Conservation (phyloP, 2,113 vertebrate genomes). For the Lonchura striata region DNA sequence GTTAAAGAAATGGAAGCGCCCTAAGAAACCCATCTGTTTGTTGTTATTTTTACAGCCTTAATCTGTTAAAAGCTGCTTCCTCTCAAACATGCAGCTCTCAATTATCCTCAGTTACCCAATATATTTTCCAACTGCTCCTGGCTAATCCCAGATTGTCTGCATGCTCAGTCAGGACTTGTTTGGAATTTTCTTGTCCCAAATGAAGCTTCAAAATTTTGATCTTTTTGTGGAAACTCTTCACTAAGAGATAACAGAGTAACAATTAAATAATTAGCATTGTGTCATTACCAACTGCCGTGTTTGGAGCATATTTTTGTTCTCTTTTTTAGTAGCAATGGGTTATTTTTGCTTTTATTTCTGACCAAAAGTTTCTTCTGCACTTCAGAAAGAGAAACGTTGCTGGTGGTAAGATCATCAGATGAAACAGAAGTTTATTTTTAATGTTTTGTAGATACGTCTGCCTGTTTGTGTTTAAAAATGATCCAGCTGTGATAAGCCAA, state of each 20-base stretch:
- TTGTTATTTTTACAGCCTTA: conserved; percentile 31
- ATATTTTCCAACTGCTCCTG: conserved; percentile 64
- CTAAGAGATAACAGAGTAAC: background rate
- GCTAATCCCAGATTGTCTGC: conserved; percentile 55
- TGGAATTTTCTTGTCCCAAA: conserved; percentile 17
- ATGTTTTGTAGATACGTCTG: background rate
- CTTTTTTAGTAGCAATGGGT: background rate
- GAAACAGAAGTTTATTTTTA: background rate
- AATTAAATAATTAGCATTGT: background rate
- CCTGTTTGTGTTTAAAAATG: background rate
- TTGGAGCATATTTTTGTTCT: background rate
- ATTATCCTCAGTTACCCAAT: conserved; percentile 66
- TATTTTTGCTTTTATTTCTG: conserved; percentile 38
- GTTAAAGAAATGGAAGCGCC: background rate
- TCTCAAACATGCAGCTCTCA: conserved; percentile 65
- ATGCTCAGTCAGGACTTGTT: conserved; percentile 28
- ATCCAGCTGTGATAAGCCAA: background rate
- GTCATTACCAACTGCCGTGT: background rate
- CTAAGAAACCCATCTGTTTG: conserved; percentile 22
- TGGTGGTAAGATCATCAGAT: background rate
- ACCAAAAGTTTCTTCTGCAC: background rate
- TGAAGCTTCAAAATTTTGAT: background rate
- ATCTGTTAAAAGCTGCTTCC: conserved; percentile 64
- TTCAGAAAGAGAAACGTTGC: background rate
- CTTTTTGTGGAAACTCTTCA: conserved; percentile 39